A percentile compares a stretch with the other conserved stretches of the same genome.
Evolutionary conservation across 2,113 vertebrate species (phyloP).

Genomic region (Mellivora capensis): DNA sequence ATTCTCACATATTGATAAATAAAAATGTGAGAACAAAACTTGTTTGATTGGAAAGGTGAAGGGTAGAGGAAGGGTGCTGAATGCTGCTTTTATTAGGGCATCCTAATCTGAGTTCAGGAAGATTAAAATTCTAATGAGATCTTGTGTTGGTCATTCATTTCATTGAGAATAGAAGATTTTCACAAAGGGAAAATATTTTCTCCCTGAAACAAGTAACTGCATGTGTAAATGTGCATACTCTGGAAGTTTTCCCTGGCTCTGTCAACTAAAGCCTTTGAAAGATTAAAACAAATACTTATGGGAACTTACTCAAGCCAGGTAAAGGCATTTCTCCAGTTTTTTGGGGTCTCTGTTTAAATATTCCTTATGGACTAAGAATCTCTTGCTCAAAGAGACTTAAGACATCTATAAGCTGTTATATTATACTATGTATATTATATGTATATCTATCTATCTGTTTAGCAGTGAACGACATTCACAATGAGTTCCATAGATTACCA

Average conservation of each 20-base stretch:
- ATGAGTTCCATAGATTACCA: neutral
- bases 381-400: slow-evolving; percentile 26
- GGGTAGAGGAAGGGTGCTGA: neutral
- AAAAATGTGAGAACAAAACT: neutral
- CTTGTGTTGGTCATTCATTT: neutral
- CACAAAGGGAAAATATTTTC: neutral
- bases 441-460: neutral
- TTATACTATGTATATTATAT: neutral
- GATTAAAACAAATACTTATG: slow-evolving; percentile 18
- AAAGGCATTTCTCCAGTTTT: neutral
- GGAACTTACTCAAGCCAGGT: slow-evolving; percentile 46
- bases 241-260: slow-evolving; percentile 48
- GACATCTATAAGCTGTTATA: neutral
- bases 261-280: slow-evolving; percentile 37
- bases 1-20: neutral
- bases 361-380: slow-evolving; percentile 6
- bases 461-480: neutral
- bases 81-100: neutral
- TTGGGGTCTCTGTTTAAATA: neutral
- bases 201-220: slow-evolving; percentile 32
- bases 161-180: neutral
- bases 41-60: neutral
- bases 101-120: neutral
- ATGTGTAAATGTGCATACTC: neutral
- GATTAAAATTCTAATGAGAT: neutral